Evolutionary conservation across 2,113 vertebrate genomes (phyloP), one percentile per base, ranked within the genome.

Genomic region (Merops nubicus): DNA sequence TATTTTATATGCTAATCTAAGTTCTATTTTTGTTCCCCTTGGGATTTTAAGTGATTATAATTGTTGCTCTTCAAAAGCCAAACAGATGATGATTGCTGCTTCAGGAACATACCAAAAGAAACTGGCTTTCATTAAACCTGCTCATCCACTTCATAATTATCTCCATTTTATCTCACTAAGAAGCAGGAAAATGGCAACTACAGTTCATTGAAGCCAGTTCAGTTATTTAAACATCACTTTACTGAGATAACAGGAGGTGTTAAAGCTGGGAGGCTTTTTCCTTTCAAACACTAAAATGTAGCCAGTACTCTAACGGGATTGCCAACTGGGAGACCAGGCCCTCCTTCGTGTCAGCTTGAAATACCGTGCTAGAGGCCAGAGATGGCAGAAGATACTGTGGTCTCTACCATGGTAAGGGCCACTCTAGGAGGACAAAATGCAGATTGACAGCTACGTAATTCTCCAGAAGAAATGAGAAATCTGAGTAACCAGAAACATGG

Each of bases 41-140:
- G 98, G 98, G 98, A 98, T 98, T 98, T 98, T 98, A 98, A 98
- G 98, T 99, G 98, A 98, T 99, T 98, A 98, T 98, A 99, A 98
- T 99, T 98, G 98, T 98, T 98, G 98, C 98, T 98, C 98, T 98
- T 98, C 98, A 98, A 98, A 98, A 98, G 97, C 98, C 98, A 98
- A 98, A 98, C 98, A 98, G 98, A 98, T 98, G 98, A 98, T 98
- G 98, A 98, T 98, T 98, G 98, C 98, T 93, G 97, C 98, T 98
- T 98, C 98, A 98, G 98, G 98, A 98, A 98, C 98, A 98, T 98
- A 98, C 98, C 97, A 97, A 98, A 98, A 98, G 98, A 98, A 98
- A 98, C 98, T 95, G 95, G 97, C 98, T 98, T 98, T 99, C 98
- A 98, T 98, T 98, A 98, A 98, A 98, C 98, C 98, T 98, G 98